phyloP scores from a whole-genome alignment of 2,888 invertebrate genomes.

The Drosophila tanythrix region DNA sequence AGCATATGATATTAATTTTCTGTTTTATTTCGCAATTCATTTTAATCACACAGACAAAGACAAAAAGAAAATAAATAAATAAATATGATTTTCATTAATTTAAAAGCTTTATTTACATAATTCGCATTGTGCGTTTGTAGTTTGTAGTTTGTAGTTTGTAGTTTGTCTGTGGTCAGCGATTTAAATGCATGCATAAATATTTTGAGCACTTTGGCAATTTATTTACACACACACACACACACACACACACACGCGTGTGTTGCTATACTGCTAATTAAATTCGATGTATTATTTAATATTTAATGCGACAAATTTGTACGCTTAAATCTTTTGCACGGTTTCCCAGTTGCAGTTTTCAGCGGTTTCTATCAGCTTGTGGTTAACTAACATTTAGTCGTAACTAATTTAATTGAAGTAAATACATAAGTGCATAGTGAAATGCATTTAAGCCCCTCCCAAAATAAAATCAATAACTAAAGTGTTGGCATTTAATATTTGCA shows the following conservation, averaged over 20 bases:
- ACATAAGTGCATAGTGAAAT: background rate
- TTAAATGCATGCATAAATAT: constrained; percentile 42
- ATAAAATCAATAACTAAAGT: constrained; percentile 4
- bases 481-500: constrained; percentile 3
- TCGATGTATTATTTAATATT: constrained; percentile 54
- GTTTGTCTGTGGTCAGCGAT: constrained; percentile 9
- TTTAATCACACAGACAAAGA: background rate
- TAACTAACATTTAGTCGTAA: constrained; percentile 35
- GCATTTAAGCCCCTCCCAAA: background rate
- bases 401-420: constrained; percentile 49
- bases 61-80: too few species aligned
- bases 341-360: constrained; percentile 8
- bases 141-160: constrained; percentile 12
- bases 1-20: background rate
- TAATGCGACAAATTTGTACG: constrained; percentile 50
- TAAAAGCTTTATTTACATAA: background rate
- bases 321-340: constrained; percentile 33
- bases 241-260: background rate
- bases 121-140: constrained; percentile 6
- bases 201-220: constrained; percentile 20
- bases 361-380: constrained; percentile 50
- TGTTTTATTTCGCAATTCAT: constrained; percentile 2
- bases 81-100: constrained; percentile 5
- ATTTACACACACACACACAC: constrained; percentile 3
- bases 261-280: constrained; percentile 74